Evolutionary conservation across 2,113 vertebrate species (phyloP), one percentile per base, ranked within the genome.

Genomic region (Corythornis cristatus): DNA sequence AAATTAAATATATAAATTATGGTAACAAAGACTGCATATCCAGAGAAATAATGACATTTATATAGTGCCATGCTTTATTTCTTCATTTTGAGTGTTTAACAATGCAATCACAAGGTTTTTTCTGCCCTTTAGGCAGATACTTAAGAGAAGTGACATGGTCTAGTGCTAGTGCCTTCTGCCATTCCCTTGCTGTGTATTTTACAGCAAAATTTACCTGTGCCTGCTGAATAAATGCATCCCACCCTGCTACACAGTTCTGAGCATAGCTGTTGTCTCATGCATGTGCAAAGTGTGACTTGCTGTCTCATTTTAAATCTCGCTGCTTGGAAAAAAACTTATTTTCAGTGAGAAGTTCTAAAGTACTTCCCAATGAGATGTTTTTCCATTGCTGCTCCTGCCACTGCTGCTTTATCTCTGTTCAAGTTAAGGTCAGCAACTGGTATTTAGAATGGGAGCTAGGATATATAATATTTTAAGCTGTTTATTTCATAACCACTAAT

Each of bases 71-170:
- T 88, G 82, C 72, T 80, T 92, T 80, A 70, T 95, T 96, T 96
- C 94, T 93, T 96, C 8, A 73, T 89, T 82, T 62, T 92, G 93
- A 95, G 91, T 95, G 95, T 88, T 95, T 90, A 88, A 95, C 90
- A 5, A 71, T 89, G 94, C 73, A 95, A 8, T 64, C 72, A 43
- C 65, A 29, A 31, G 33, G 57, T 25, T 70, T 88, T 93, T 82
- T 54, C 35, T 95, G 57, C 73, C 80, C 83, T 88, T 90, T 64
- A 86, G 73, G 45, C 31, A 81, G n/a, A 9, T 51, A 46, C 25
- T 79, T 91, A 72, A 86, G 60, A 87, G 40, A 89, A 31, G 62
- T 93, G 92, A 37, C 21, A 0, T 51, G 83, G 74, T 85, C 56
- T 93, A 84, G 46, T 37, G 37, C 56, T 68, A 54, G 45, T 66